Evolutionary conservation across 2,113 vertebrate species (phyloP), one percentile per base, ranked within the genome.

Genomic region (Chaenocephalus aceratus): DNA sequence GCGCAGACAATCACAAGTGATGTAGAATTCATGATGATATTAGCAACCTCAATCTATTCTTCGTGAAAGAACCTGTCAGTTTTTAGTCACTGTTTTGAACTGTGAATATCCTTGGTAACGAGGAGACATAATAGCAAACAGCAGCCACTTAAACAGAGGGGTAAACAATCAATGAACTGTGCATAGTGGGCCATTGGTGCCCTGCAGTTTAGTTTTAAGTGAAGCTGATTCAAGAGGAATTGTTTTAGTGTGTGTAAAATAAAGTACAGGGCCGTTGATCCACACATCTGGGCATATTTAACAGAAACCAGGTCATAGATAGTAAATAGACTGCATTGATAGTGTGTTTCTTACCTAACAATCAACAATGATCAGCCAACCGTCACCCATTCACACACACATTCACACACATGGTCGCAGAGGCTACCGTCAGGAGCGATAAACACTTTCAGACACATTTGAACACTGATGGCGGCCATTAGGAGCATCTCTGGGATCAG

Each of bases 231-330:
- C 11, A 51, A 41, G 2, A 63, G 15, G 30, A 44, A 18, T 52
- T 13, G 45, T 45, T 45, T 71, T 76, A 59, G 12, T 49, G 15
- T 49, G 49, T 77, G 10, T 44, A 18, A 52, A 68, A 45, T 44
- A 0, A 23, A 23, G 54, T 30, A 8, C 5, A 26, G 18, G 18
- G 34, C 12, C 0, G 44, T 26, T 64, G 1, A 41, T 46, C 18
- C 23, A 66, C 62, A 44, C 11, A 34, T 67, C 49, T 49, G 26
- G 4, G n/a, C 8, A 45, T 34, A 68, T 67, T 72, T 67, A 15
- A 72, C 44, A 73, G 26, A 61, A 59, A 77, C 1, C 3, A 9
- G 9, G 4, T 49, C 4, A 34, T 34, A 14, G 3, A 41, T 30
- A 30, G 30, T 30, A 30, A 30, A 30, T 30, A 30, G 30, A 30